Evolutionary conservation across 1,140 invertebrate genomes (phyloP).

Genomic region (Papilio aristodemus): DNA sequence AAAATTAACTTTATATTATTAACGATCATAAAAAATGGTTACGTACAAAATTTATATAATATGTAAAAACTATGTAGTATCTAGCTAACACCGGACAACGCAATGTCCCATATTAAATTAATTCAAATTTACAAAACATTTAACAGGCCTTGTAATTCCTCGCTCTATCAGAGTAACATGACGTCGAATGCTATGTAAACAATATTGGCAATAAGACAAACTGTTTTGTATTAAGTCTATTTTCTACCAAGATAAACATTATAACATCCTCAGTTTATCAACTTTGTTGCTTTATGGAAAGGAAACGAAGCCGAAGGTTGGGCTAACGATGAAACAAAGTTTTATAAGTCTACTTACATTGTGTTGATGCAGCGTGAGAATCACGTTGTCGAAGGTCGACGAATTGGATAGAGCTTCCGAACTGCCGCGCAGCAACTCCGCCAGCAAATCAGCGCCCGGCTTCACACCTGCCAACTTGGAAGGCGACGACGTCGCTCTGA

Average conservation of each 20-base stretch:
- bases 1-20: no score
- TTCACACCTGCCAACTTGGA: slow-evolving; percentile 86
- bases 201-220: slow-evolving; percentile 61
- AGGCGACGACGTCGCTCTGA: slow-evolving; percentile 89
- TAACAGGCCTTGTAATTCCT: neutral
- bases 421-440: slow-evolving; percentile 87
- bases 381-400: slow-evolving; percentile 75
- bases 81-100: no score
- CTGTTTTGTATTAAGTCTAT: slow-evolving; percentile 56
- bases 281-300: slow-evolving; percentile 49
- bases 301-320: slow-evolving; percentile 43
- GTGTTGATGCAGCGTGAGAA: slow-evolving; percentile 74
- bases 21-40: no score
- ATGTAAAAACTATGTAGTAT: no score
- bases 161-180: slow-evolving; percentile 1
- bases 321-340: slow-evolving; percentile 47
- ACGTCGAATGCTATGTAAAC: slow-evolving; percentile 37
- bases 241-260: slow-evolving; percentile 61
- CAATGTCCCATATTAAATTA: slow-evolving; percentile 38
- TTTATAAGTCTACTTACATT: slow-evolving; percentile 75
- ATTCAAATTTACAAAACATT: slow-evolving; percentile 32
- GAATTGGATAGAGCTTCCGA: slow-evolving; percentile 86
- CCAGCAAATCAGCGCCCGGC: slow-evolving; percentile 85
- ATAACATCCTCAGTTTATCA: slow-evolving; percentile 50
- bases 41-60: no score